A percentile compares a stretch with the other conserved stretches of the same genome.
These are phyloP conservation scores for Drosophila mojavensis DNA, from an alignment of 1,140 invertebrate species.

Conservation along the genomic window DNA sequence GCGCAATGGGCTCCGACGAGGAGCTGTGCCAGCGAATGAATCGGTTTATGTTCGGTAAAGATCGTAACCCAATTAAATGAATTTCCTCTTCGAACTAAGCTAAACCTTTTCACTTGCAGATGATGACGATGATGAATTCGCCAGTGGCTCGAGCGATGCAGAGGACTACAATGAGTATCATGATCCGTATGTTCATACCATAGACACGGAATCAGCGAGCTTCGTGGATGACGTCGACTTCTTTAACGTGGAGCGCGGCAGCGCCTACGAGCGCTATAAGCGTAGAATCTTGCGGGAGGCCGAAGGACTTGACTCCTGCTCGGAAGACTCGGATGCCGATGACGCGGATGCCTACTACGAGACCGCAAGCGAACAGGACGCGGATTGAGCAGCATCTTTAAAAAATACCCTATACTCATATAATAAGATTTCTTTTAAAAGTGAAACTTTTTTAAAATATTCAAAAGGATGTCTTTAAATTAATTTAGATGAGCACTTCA, in stretches of 20 bases:
- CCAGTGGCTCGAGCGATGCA: slow-evolving; percentile 83
- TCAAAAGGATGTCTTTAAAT: not conserved
- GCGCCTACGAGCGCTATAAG: slow-evolving; percentile 86
- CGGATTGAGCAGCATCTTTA: slow-evolving; percentile 53
- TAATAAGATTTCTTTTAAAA: too few species aligned
- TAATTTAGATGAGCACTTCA: not conserved
- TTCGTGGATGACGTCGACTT: slow-evolving; percentile 85
- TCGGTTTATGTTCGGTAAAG: slow-evolving; percentile 73
- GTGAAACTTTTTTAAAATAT: too few species aligned
- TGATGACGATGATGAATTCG: slow-evolving; percentile 67
- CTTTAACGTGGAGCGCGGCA: slow-evolving; percentile 85
- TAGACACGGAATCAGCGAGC: slow-evolving; percentile 74
- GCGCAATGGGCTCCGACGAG: slow-evolving; percentile 63
- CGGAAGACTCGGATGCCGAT: slow-evolving; percentile 80
- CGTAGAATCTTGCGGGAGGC: slow-evolving; percentile 72
- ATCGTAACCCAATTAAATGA: not conserved
- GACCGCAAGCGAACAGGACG: slow-evolving; percentile 67
- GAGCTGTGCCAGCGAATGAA: slow-evolving; percentile 68
- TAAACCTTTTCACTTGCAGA: slow-evolving; percentile 27
- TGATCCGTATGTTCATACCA: slow-evolving; percentile 83
- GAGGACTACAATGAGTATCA: slow-evolving; percentile 78
- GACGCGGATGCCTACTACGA: slow-evolving; percentile 36
- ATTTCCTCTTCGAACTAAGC: not conserved
- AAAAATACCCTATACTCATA: not conserved
- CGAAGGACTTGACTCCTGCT: slow-evolving; percentile 76